These are phyloP conservation scores for Rhynchonema sp. DNA, from an alignment of 2,888 invertebrate genomes.

Conservation along the genomic window DNA sequence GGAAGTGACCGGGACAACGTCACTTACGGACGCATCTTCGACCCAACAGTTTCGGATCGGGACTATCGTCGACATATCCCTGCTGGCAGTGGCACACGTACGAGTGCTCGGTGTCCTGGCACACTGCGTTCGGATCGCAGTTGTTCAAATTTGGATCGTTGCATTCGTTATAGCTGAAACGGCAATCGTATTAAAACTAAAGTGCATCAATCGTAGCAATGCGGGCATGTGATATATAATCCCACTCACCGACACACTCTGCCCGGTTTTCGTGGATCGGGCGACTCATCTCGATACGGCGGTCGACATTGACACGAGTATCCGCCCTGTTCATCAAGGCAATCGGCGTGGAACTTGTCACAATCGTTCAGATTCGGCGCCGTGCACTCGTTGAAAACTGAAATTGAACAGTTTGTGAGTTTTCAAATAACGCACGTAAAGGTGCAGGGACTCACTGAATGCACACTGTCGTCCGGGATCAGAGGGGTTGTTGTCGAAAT, in stretches of 20 bases:
- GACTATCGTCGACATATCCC: conserved; percentile 22
- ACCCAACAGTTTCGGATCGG: conserved; percentile 18
- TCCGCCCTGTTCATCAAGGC: not conserved
- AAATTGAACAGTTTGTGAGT: conserved; percentile 1
- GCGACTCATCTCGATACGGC: conserved; percentile 19
- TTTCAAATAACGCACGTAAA: not conserved
- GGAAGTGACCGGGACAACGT: not conserved
- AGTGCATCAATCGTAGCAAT: too few species aligned
- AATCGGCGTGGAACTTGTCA: conserved; percentile 18
- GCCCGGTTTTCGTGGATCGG: conserved; percentile 4
- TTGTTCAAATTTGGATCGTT: conserved; percentile 16
- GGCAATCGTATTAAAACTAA: not conserved
- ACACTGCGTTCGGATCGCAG: conserved; percentile 19
- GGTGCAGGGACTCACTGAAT: conserved; percentile 13
- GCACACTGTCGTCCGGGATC: conserved; percentile 22
- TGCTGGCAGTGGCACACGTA: conserved; percentile 19
- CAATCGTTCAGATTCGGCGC: conserved; percentile 26
- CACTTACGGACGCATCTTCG: conserved; percentile 17
- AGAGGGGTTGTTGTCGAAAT: conserved; percentile 21
- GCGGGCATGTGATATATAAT: too few species aligned
- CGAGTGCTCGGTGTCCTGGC: conserved; percentile 17
- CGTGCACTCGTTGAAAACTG: conserved; percentile 21
- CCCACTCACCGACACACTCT: not conserved
- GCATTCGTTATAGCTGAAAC: conserved; percentile 16
- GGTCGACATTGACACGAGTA: conserved; percentile 17